Evolutionary conservation across 2,888 invertebrate species (phyloP), one percentile per base, ranked within the genome.

Genomic region (Erebia ligea): DNA sequence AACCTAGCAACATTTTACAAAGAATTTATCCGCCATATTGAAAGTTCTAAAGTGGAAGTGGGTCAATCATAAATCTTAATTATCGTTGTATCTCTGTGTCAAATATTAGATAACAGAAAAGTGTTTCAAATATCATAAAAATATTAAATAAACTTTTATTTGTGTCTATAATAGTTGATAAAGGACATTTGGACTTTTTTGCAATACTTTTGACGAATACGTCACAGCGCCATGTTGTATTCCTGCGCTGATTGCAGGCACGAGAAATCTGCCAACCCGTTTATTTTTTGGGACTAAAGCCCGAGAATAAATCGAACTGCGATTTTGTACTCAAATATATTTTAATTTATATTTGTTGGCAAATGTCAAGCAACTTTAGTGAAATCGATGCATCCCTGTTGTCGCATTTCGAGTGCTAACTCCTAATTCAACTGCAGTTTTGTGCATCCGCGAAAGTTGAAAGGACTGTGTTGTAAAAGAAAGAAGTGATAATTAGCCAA

Each of bases 401-500:
- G 87, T 89, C 87, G 87, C 86, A 88, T 92, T 90, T 90, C 81
- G 82, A 91, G 92, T 91, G 91, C 83, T 91, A 90, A 89, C 86
- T 92, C 87, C 78, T 92, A 92, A 88, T 89, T 86, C 89, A 89
- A 91, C 91, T 93, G 93, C 93, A 93, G 90, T 92, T 91, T 89
- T 85, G 92, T 93, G 93, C 93, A 93, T 93, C 91, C 92, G 93
- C 92, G 93, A 93, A 93, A 93, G 93, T 93, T 93, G 93, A 93
- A 92, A 92, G 92, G 92, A 93, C 92, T 92, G 92, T 93, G 92
- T 93, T 93, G 89, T 92, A 89, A 92, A 91, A 92, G 91, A 92
- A 87, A 91, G 93, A 89, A 89, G 90, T 89, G 89, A 89, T 86
- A 93, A 93, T 91, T 92, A 86, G 91, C 95, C 96, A 96, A 96